phyloP scores from a whole-genome alignment of 2,113 vertebrate genomes.

The Psittacus erithacus region DNA sequence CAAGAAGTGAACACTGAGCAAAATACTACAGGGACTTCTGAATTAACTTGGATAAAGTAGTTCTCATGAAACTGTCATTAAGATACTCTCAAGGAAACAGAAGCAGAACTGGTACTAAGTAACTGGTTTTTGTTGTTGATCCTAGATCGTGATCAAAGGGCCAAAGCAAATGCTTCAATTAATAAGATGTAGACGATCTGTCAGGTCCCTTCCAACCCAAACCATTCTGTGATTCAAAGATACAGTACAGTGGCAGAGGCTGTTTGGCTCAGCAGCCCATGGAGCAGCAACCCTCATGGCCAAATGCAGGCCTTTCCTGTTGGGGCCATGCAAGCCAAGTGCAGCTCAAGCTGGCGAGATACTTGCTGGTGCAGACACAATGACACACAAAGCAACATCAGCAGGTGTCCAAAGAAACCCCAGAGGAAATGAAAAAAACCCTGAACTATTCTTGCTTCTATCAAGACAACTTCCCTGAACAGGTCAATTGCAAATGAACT shows the following conservation, averaged over 20 bases:
- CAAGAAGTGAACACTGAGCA: background rate
- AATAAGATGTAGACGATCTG: background rate
- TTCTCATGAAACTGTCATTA: background rate
- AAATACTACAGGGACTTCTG: background rate
- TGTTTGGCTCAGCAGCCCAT: accelerated
- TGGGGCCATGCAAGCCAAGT: background rate
- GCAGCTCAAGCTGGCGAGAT: background rate
- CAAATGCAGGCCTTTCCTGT: background rate
- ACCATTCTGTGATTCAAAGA: background rate
- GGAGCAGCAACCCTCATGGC: background rate
- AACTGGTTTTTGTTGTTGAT: background rate
- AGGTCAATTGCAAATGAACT: background rate
- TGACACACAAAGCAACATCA: background rate
- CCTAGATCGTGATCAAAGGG: accelerated
- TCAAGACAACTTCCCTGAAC: background rate
- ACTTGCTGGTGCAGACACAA: background rate
- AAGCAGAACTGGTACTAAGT: background rate
- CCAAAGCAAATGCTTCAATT: background rate
- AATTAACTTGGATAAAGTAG: background rate
- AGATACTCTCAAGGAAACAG: background rate
- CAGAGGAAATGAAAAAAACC: background rate
- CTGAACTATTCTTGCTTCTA: background rate
- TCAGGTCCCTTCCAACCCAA: background rate
- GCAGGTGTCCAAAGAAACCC: background rate
- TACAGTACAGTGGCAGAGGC: background rate